Evolutionary conservation across 1,140 invertebrate genomes (phyloP).

Genomic region (Ridgeia piscesae): DNA sequence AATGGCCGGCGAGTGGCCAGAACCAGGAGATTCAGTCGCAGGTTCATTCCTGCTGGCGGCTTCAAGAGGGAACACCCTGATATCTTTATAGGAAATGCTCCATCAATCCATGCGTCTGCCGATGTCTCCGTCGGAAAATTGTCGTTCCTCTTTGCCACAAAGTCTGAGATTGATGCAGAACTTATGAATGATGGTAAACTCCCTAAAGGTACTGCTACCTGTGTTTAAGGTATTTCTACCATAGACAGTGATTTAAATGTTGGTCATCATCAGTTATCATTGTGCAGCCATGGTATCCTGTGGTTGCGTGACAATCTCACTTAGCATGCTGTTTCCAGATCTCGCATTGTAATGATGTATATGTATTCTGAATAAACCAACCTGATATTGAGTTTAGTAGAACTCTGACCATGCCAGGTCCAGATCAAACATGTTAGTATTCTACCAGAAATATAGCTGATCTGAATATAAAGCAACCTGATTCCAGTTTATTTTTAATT

Average conservation of each 20-base stretch:
- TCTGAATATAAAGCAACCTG: too few relatives aligned
- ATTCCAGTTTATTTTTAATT: too few relatives aligned
- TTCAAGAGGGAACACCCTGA: background rate
- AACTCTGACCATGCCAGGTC: too few relatives aligned
- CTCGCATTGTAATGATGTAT: too few relatives aligned
- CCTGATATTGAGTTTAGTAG: too few relatives aligned
- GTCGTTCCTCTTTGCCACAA: background rate
- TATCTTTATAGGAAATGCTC: background rate
- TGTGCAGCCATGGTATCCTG: too few relatives aligned
- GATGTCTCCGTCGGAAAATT: background rate
- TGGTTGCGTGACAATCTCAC: too few relatives aligned
- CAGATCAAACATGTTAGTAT: background rate
- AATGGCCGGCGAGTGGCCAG: background rate
- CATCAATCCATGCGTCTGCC: background rate
- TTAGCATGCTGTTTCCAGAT: too few relatives aligned
- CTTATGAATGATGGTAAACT: background rate
- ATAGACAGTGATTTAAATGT: too few relatives aligned
- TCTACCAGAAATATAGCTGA: too few relatives aligned
- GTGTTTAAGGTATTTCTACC: background rate
- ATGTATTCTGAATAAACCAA: too few relatives aligned
- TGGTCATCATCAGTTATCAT: too few relatives aligned
- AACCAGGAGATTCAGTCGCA: background rate
- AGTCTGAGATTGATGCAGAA: background rate
- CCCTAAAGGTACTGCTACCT: background rate
- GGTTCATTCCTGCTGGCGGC: background rate